A percentile compares a stretch with the other conserved stretches of the same genome.
phyloP scores from a whole-genome alignment of 2,888 invertebrate species.

The Cyaniris semiargus region DNA sequence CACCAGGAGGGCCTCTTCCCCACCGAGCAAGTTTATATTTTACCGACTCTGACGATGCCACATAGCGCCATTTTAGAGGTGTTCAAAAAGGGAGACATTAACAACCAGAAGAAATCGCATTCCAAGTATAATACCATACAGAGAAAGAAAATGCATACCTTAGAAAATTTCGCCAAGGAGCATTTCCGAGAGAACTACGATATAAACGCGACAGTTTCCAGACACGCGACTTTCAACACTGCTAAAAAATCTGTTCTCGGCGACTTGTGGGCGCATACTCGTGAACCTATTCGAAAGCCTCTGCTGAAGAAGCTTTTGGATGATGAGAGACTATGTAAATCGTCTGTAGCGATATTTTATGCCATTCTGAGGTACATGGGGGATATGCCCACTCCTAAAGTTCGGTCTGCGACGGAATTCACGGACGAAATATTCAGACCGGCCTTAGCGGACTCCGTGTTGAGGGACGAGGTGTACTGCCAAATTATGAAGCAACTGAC shows the following conservation, averaged over 20 bases:
- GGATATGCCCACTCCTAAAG: constrained; percentile 91
- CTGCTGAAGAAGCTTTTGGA: constrained; percentile 87
- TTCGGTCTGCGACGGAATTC: constrained; percentile 88
- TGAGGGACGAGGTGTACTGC: constrained; percentile 95
- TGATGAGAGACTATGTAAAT: constrained; percentile 85
- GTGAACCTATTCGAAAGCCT: constrained; percentile 91
- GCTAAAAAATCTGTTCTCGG: constrained; percentile 84
- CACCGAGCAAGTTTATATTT: constrained; percentile 90
- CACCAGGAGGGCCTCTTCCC: constrained; percentile 90
- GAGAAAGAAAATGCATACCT: constrained; percentile 87
- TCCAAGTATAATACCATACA: constrained; percentile 80
- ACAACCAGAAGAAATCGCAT: constrained; percentile 63
- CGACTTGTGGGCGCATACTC: constrained; percentile 90
- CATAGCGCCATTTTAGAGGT: constrained; percentile 83
- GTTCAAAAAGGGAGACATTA: constrained; percentile 81
- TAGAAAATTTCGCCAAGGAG: constrained; percentile 90
- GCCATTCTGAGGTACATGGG: constrained; percentile 92
- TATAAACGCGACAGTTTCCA: constrained; percentile 78
- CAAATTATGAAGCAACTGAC: constrained; percentile 97
- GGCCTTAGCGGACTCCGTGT: constrained; percentile 85
- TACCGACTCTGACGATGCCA: constrained; percentile 91
- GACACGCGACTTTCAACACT: constrained; percentile 83
- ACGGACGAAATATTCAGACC: constrained; percentile 93
- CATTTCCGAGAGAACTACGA: constrained; percentile 85
- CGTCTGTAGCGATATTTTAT: constrained; percentile 87